A percentile compares a stretch with the other conserved stretches of the same genome.
phyloP scores from a whole-genome alignment of 2,797 vertebrate species.

The Pipistrellus pygmaeus region DNA sequence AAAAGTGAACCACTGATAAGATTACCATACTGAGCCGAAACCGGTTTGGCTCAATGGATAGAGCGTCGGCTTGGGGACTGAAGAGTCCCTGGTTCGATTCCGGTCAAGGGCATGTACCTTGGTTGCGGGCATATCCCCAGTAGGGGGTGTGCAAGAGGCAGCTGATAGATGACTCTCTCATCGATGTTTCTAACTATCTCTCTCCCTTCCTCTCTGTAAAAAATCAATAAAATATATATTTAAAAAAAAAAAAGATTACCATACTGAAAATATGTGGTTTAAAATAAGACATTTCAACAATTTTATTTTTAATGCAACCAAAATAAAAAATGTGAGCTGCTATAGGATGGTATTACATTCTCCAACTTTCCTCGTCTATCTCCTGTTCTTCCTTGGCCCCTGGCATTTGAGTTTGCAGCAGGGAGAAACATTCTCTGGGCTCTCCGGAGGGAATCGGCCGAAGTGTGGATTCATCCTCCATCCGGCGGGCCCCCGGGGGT shows the following conservation, averaged over 20 bases:
- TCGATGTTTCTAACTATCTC: too few species aligned
- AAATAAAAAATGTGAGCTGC: not conserved
- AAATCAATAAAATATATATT: too few species aligned
- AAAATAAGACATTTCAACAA: not conserved
- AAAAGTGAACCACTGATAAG: slow-evolving; percentile 7
- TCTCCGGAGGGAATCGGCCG: slow-evolving; percentile 1
- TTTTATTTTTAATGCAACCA: slow-evolving; percentile 21
- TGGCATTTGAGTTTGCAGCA: slow-evolving; percentile 15
- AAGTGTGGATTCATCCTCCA: not conserved
- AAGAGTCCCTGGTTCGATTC: too few species aligned
- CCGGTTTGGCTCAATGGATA: too few species aligned
- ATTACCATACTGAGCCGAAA: not conserved
- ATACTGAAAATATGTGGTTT: not conserved
- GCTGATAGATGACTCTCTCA: too few species aligned
- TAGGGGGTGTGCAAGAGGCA: too few species aligned
- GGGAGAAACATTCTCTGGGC: not conserved
- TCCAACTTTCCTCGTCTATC: not conserved
- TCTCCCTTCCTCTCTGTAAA: too few species aligned
- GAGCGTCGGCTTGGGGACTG: too few species aligned
- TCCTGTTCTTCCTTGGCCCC: not conserved
- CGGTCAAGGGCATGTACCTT: too few species aligned
- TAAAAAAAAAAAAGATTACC: not conserved
- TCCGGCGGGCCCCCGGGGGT: not conserved
- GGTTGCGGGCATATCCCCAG: too few species aligned
- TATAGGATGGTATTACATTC: not conserved